phyloP scores from a whole-genome alignment of 2,888 invertebrate species.

The Habroteleia sp. region DNA sequence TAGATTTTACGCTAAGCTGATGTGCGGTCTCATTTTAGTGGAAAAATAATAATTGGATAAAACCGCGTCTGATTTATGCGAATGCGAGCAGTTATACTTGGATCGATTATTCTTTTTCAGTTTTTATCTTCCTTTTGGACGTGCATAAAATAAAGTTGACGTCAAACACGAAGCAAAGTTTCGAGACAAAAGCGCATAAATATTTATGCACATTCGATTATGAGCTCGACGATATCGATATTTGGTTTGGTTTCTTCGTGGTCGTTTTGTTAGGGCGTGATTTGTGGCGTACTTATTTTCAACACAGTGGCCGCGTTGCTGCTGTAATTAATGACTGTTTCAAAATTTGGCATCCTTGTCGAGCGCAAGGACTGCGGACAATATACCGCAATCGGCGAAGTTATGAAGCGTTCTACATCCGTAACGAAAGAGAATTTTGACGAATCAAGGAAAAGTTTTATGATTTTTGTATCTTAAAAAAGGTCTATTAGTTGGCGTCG shows the following conservation, averaged over 20 bases:
- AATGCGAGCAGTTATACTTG: slow-evolving; percentile 10
- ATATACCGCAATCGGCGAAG: slow-evolving; percentile 11
- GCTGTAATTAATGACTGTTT: slow-evolving; percentile 52
- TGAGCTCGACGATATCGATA: not conserved
- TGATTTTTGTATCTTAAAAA: slow-evolving; percentile 35
- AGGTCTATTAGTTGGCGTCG: slow-evolving; percentile 10
- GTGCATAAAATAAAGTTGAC: slow-evolving; percentile 25
- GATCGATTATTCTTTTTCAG: slow-evolving; percentile 3
- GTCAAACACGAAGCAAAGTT: slow-evolving; percentile 20
- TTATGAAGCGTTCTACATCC: slow-evolving; percentile 13
- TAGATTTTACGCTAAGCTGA: slow-evolving; percentile 9
- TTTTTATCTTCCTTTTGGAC: slow-evolving; percentile 8
- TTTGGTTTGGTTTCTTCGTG: slow-evolving; percentile 8
- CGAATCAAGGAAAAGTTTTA: slow-evolving; percentile 35
- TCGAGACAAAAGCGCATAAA: slow-evolving; percentile 42
- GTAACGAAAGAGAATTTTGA: slow-evolving; percentile 10
- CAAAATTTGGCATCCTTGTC: slow-evolving; percentile 52
- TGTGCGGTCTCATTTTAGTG: slow-evolving; percentile 15
- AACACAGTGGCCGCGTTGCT: slow-evolving; percentile 13
- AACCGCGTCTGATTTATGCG: slow-evolving; percentile 12
- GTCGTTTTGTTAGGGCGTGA: slow-evolving; percentile 39
- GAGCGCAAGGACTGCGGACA: slow-evolving; percentile 16
- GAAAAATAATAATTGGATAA: slow-evolving; percentile 27
- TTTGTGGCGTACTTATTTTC: slow-evolving; percentile 51
- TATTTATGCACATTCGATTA: slow-evolving; percentile 51